Percentiles rank a stretch among this genome's conserved stretches.
Conservation (phyloP, 2,888 invertebrate species). For the Nephrotoma guestfalica region DNA sequence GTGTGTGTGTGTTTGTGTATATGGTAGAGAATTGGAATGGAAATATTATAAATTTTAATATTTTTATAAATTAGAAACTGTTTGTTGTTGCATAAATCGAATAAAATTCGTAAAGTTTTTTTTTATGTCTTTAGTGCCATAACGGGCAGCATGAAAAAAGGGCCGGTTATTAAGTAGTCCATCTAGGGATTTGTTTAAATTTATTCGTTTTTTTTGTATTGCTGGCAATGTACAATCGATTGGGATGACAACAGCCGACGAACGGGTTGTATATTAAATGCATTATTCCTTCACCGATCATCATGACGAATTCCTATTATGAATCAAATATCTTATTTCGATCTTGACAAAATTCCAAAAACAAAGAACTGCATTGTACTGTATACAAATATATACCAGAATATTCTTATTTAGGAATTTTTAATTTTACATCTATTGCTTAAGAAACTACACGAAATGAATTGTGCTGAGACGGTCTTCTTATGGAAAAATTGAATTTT, state of each 20-base stretch:
- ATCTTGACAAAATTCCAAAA: not conserved
- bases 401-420: not conserved
- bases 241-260: not conserved
- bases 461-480: not conserved
- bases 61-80: not conserved
- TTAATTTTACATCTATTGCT: not conserved
- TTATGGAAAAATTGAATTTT: not conserved
- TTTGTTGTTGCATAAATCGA: not conserved
- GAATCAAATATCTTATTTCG: not conserved
- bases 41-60: not conserved
- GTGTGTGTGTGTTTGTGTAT: not conserved
- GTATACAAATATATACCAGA: not conserved
- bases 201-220: not conserved
- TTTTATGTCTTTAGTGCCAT: not conserved
- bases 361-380: not conserved
- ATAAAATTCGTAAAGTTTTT: not conserved
- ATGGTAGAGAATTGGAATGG: not conserved
- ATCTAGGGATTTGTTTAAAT: not conserved
- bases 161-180: not conserved
- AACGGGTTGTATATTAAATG: not conserved
- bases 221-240: not conserved
- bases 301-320: not conserved
- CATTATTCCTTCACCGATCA: not conserved
- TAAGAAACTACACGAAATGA: not conserved
- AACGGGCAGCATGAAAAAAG: not conserved